Evolutionary conservation across 2,797 vertebrate genomes (phyloP), one percentile per base, ranked within the genome.

Genomic region (Fratercula arctica): DNA sequence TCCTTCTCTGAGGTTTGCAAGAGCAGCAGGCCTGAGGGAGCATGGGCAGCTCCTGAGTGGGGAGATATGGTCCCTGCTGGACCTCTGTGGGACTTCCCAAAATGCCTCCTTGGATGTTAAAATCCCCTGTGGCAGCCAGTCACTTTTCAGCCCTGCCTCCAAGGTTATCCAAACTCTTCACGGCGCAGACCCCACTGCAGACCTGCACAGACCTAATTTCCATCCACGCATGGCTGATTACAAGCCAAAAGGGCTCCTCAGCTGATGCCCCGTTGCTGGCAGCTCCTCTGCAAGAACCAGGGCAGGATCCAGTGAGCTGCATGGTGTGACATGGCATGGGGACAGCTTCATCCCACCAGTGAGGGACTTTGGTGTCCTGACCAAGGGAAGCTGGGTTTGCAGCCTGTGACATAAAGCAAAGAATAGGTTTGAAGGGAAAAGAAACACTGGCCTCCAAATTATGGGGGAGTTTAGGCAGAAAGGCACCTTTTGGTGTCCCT

Each of bases 161-260:
- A 21, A 33, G 8, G 31, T 57, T 35, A 11, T 41, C 57, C 72
- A 51, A 51, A 23, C 26, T 37, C 43, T 67, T 24, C 15, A 3
- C 50, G 21, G 21, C 13, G 39, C 43, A 59, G n/a, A 25, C 16
- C 15, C 53, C 29, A 13, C 66, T 31, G 23, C 48, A 72, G 48
- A 43, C 14, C 67, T 31, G n/a, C 48, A 24, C 0, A 17, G 63
- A 26, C 39, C 35, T 35, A 0, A 60, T 53, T 45, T 50, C 81
- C 46, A 57, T 18, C n/a, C 13, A 23, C 2, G 0, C 0, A 0
- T 18, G 51, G 24, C 18, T 33, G 18, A 31, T 16, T 16, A 41
- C 29, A 78, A 68, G 18, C n/a, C 45, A 37, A 43, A 56, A 26
- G 24, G 60, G 21, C 31, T 67, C 17, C 53, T 86, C 57, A 72